Evolutionary conservation across 2,113 vertebrate species (phyloP).

Genomic region (Copsychus sechellarum): DNA sequence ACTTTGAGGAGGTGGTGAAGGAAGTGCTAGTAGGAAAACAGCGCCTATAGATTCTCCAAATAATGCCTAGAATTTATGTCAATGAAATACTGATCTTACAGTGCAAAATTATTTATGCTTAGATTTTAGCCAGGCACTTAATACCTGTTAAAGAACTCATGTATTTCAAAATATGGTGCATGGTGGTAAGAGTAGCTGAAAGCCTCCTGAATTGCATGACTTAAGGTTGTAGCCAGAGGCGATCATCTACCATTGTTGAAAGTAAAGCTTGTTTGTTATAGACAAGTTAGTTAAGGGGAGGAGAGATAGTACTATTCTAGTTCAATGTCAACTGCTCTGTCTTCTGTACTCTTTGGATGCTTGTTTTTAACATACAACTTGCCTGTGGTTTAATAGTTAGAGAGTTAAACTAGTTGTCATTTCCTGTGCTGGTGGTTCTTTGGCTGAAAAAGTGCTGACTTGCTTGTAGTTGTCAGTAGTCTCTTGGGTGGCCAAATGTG

Average conservation of each 20-base stretch:
- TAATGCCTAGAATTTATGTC: neutral
- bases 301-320: neutral
- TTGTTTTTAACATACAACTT: neutral
- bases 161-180: neutral
- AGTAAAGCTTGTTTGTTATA: neutral
- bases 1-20: neutral
- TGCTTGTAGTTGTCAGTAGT: neutral
- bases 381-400: neutral
- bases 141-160: neutral
- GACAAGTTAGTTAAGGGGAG: neutral
- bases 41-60: neutral
- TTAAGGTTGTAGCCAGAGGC: neutral
- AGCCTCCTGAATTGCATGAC: neutral
- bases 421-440: neutral
- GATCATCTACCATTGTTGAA: neutral
- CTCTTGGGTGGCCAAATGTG: neutral
- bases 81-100: neutral
- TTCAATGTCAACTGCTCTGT: neutral
- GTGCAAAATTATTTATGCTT: neutral
- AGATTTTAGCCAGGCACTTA: neutral
- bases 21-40: neutral
- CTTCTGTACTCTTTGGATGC: neutral
- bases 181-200: neutral
- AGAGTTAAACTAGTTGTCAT: neutral
- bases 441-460: neutral